Conservation (phyloP, 2,888 invertebrate species). For the Phasia obesa region DNA sequence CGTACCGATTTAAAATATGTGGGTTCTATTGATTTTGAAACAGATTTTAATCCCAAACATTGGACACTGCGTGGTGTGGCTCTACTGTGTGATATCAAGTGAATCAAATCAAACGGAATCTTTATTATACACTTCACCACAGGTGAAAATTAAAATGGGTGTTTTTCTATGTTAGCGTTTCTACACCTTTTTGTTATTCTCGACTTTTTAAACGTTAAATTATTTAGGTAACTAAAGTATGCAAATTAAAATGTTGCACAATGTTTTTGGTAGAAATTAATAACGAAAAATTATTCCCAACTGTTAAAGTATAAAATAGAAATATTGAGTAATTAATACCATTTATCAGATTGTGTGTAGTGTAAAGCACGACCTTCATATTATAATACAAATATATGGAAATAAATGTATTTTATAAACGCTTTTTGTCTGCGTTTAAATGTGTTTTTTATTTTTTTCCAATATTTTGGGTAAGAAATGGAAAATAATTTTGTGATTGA, state of each 20-base stretch:
- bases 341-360: neutral
- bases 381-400: neutral
- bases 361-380: neutral
- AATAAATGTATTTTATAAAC: neutral
- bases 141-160: too few species aligned
- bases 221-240: too few species aligned
- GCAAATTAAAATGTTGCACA: too few species aligned
- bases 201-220: too few species aligned
- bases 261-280: neutral
- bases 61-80: conserved; percentile 99
- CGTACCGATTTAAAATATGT: conserved; percentile 97
- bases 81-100: conserved; percentile 97
- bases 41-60: conserved; percentile 94
- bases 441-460: neutral
- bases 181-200: too few species aligned
- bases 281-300: neutral
- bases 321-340: neutral
- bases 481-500: conserved; percentile 13
- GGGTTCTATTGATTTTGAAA: conserved; percentile 96
- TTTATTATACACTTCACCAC: too few species aligned
- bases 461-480: neutral
- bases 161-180: too few species aligned
- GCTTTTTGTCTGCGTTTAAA: neutral
- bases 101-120: conserved; percentile 76
- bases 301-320: neutral